Evolutionary conservation across 2,113 vertebrate species (phyloP), one percentile per base, ranked within the genome.

Genomic region (Mola mola): DNA sequence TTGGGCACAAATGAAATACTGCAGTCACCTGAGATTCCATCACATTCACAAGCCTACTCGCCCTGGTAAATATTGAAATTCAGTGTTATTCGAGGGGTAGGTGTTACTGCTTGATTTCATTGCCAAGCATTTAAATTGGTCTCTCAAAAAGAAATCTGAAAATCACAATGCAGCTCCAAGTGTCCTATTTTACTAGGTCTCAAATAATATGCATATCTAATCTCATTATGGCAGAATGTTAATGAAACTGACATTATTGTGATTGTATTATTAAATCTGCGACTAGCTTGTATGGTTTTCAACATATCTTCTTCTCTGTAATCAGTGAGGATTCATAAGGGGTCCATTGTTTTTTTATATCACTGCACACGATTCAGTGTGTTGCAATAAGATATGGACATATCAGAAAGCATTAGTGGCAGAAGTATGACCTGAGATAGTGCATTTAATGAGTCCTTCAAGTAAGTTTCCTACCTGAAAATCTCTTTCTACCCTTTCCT

Each of bases 51-150:
- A 43, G n/a, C n/a, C n/a, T n/a, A 62, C 16, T 36, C 29, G 1
- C 13, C 17, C 22, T 34, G 34, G 49, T 66, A 69, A 82, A 79
- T 55, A 71, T 16, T 43, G 44, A 61, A 61, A 58, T 55, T n/a
- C n/a, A n/a, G n/a, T n/a, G n/a, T n/a, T n/a, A n/a, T n/a, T n/a
- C n/a, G n/a, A n/a, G n/a, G n/a, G n/a, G n/a, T n/a, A 58, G 57
- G 28, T 72, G 4, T 62, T 51, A 38, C 44, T 38, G 40, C 17
- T 40, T 48, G 41, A 24, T 33, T 22, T n/a, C 19, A 59, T 38
- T 15, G 9, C 28, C 40, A 40, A 22, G 26, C 6, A 66, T 15
- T 29, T 1, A 13, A 62, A 56, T 33, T n/a, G n/a, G n/a, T n/a
- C n/a, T 68, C 15, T 62, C 19, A 12, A 12, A 56, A 55, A 17